Conservation (phyloP, 2,113 vertebrate species). For the Isichthys henryi region DNA sequence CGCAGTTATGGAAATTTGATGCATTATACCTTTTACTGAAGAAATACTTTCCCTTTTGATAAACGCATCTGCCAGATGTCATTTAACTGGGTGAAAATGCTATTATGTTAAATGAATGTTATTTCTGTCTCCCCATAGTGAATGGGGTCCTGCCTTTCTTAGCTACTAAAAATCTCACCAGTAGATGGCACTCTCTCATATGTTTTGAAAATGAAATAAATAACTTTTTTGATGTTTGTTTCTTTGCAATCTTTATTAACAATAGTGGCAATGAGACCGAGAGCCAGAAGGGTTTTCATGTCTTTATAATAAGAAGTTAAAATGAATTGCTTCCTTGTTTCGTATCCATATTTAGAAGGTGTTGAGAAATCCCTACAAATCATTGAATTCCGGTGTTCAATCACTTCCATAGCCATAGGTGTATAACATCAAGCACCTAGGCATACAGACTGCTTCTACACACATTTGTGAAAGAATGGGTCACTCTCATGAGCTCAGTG, state of each 20-base stretch:
- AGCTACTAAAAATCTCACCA: slow-evolving; percentile 4
- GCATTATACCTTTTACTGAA: background rate
- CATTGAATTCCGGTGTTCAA: too few relatives aligned
- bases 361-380: too few relatives aligned
- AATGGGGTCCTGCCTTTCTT: background rate
- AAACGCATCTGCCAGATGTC: background rate
- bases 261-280: background rate
- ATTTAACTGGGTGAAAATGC: background rate
- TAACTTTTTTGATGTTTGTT: background rate
- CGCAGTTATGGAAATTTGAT: background rate
- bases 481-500: too few relatives aligned
- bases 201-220: background rate
- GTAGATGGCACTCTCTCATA: slow-evolving; percentile 7
- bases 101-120: background rate
- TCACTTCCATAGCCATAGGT: too few relatives aligned
- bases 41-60: background rate
- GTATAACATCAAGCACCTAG: too few relatives aligned
- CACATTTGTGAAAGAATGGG: too few relatives aligned
- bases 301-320: background rate
- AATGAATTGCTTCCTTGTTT: background rate
- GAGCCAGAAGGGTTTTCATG: background rate
- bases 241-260: background rate
- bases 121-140: background rate
- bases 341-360: background rate
- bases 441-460: too few relatives aligned